Percentiles rank a stretch among this genome's conserved stretches.
phyloP scores from a whole-genome alignment of 2,888 invertebrate genomes.

The Agrochola macilenta region DNA sequence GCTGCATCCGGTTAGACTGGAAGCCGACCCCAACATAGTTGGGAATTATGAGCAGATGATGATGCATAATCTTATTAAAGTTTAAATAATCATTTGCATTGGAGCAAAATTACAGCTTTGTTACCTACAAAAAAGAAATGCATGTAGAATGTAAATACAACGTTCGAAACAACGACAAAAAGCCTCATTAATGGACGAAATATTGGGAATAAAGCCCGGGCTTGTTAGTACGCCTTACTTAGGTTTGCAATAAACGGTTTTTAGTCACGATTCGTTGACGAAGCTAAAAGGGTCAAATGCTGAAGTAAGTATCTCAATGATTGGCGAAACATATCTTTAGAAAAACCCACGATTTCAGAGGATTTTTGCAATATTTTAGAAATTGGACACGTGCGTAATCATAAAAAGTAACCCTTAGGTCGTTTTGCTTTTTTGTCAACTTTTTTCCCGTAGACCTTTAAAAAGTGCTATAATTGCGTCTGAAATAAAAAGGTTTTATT shows the following conservation, averaged over 20 bases:
- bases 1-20: too few species aligned
- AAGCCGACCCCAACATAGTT: too few species aligned
- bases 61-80: too few species aligned
- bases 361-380: neutral
- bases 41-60: too few species aligned
- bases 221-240: slow-evolving; percentile 24
- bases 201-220: slow-evolving; percentile 2
- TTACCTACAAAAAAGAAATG: too few species aligned
- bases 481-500: neutral
- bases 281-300: slow-evolving; percentile 6
- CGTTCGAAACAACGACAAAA: neutral
- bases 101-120: neutral
- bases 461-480: slow-evolving; percentile 4
- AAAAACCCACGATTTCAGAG: neutral
- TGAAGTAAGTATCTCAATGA: slow-evolving; percentile 4
- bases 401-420: neutral
- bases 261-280: slow-evolving; percentile 17
- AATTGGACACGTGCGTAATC: neutral
- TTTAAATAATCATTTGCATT: neutral
- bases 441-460: neutral
- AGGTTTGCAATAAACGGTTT: slow-evolving; percentile 33
- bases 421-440: neutral
- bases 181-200: slow-evolving; percentile 23
- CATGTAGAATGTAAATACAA: neutral
- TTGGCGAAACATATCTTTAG: neutral